These are phyloP conservation scores for Aeoliscus strigatus DNA, from an alignment of 2,797 vertebrate species.

Conservation along the genomic window DNA sequence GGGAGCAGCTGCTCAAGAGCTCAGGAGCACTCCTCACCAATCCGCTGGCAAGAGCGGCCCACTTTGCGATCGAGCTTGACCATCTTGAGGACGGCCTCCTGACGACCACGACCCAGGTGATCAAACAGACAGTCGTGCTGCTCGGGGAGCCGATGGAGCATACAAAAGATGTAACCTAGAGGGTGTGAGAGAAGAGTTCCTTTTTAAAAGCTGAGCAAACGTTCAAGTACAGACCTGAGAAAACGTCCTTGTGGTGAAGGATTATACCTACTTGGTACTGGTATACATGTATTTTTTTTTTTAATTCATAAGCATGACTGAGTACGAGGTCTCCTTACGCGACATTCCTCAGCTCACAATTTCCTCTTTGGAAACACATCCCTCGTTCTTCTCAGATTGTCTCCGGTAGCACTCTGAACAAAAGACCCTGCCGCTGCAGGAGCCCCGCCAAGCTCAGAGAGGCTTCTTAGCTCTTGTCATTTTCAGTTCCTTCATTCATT, in stretches of 20 bases:
- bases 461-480: conserved; percentile 54
- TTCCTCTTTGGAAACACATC: conserved; percentile 27
- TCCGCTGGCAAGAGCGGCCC: conserved; percentile 95
- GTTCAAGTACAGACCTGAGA: too few relatives aligned
- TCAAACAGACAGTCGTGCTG: conserved; percentile 93
- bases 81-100: conserved; percentile 95
- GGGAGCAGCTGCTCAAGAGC: conserved; percentile 49
- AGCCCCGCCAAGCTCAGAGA: conserved; percentile 47
- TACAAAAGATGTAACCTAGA: conserved; percentile 91
- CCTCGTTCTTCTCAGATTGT: conserved; percentile 17
- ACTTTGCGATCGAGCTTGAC: conserved; percentile 96
- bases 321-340: conserved; percentile 6
- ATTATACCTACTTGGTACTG: too few relatives aligned
- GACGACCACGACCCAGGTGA: conserved; percentile 92
- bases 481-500: conserved; percentile 69
- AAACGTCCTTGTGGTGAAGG: too few relatives aligned
- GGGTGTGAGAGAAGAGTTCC: background rate
- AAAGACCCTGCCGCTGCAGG: conserved; percentile 26
- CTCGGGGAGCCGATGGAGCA: conserved; percentile 93
- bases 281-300: conserved; percentile 1
- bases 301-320: too few relatives aligned
- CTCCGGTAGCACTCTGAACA: conserved; percentile 24
- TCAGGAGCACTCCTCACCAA: conserved; percentile 94
- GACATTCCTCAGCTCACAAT: conserved; percentile 8
- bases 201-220: too few relatives aligned